Evolutionary conservation across 2,797 vertebrate genomes (phyloP), one percentile per base, ranked within the genome.

Genomic region (Gymnothorax javanicus): DNA sequence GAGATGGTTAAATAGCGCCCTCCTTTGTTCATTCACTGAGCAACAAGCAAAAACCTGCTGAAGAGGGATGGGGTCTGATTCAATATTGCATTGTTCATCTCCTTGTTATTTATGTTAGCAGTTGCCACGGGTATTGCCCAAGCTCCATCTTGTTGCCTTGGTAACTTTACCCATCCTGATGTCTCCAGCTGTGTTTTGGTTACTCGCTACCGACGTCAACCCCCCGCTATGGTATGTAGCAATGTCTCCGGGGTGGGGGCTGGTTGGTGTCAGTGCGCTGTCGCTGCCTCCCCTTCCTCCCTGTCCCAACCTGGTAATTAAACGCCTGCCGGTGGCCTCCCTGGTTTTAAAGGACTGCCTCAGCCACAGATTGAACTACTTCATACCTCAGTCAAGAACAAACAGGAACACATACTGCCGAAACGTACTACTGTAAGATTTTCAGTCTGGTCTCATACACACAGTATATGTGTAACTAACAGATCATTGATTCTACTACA

Each of bases 101-200:
- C 17, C 60, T 59, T 67, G 62, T 64, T 83, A 82, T 95, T 96
- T 94, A 94, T 96, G 96, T 96, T 96, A 96, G 95, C 95, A 93
- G 94, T 95, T 95, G 94, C 95, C 92, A 92, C 87, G 92, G 94
- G 52, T 43, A 95, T 94, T 94, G 95, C 95, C 94, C 94, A 94
- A 95, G 95, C 95, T 69, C 93, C 93, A 94, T 94, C 95, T 94
- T 91, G 96, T 96, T 96, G 94, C 95, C 95, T 95, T 96, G 95
- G 95, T 89, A 94, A 96, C 95, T 85, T 94, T 95, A 93, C 94
- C 95, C 92, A 92, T 95, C 95, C 93, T 94, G 93, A 94, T 93
- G 92, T 95, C 94, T 95, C 93, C 93, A 94, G 94, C 94, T 94
- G 93, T 94, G 93, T 94, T 93, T 91, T 93, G 90, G 94, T 92